Percentiles rank a stretch among this genome's conserved stretches.
Conservation (phyloP, 1,140 invertebrate genomes). For the Gryon sp. region DNA sequence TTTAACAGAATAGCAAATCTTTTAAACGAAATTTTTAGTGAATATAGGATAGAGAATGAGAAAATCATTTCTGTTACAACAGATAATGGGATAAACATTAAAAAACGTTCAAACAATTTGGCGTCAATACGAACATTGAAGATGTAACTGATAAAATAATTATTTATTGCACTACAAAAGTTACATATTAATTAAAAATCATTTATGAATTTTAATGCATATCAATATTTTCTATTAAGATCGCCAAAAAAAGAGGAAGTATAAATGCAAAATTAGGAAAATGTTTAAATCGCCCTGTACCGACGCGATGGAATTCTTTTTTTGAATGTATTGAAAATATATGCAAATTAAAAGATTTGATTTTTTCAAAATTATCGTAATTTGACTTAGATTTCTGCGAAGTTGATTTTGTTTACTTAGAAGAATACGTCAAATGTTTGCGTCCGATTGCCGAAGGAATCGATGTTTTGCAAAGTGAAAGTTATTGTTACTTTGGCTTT, state of each 20-base stretch:
- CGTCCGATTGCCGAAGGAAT: slow-evolving; percentile 4
- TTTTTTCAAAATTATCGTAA: no score
- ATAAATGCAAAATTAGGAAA: no score
- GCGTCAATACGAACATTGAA: no score
- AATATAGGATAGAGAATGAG: neutral
- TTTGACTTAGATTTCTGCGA: neutral
- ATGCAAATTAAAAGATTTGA: no score
- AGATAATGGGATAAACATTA: neutral
- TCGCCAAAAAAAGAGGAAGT: no score
- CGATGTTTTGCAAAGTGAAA: slow-evolving; percentile 4
- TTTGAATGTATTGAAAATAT: neutral
- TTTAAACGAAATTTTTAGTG: neutral
- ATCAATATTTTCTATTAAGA: no score
- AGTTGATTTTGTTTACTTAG: slow-evolving; percentile 15
- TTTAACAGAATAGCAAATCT: neutral
- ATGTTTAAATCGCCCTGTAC: no score
- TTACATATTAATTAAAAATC: no score
- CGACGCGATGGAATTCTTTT: neutral
- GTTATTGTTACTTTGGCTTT: slow-evolving; percentile 2
- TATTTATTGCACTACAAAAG: no score
- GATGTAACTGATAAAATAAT: no score
- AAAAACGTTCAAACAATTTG: neutral
- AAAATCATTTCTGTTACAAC: neutral
- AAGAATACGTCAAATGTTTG: slow-evolving; percentile 17
- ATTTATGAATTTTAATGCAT: no score